A percentile compares a stretch with the other conserved stretches of the same genome.
phyloP scores from a whole-genome alignment of 2,113 vertebrate species.

The Sisor rabdophorus region DNA sequence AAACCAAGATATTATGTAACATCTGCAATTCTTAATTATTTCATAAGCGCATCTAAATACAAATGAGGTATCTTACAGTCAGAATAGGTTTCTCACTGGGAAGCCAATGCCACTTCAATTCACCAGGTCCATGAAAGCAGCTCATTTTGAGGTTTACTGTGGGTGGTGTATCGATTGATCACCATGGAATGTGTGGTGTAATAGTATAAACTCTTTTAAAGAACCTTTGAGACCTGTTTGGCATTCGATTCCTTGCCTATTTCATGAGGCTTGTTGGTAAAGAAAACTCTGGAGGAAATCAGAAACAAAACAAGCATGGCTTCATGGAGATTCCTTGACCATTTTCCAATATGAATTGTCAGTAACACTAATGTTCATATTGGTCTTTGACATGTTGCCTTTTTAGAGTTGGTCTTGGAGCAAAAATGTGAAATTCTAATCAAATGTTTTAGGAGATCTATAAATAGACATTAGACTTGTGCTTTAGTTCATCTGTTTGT shows the following conservation, averaged over 20 bases:
- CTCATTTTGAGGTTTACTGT: conserved; percentile 31
- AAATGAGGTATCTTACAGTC: conserved; percentile 40
- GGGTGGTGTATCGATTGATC: conserved; percentile 34
- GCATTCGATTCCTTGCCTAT: not conserved
- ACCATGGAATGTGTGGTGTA: not conserved
- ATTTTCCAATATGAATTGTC: not conserved
- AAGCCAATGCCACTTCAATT: conserved; percentile 42
- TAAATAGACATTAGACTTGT: not conserved
- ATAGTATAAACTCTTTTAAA: conserved; percentile 19
- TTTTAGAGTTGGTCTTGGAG: not conserved
- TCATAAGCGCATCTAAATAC: conserved; percentile 48
- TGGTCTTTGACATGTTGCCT: not conserved
- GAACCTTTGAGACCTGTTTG: conserved; percentile 14
- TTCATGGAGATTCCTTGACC: not conserved
- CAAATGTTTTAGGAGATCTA: not conserved
- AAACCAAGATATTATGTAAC: conserved; percentile 48
- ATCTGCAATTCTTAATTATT: conserved; percentile 52
- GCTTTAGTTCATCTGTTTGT: not conserved
- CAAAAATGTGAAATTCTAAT: not conserved
- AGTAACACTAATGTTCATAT: conserved; percentile 3
- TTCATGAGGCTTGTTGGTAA: conserved; percentile 9
- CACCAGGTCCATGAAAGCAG: conserved; percentile 14
- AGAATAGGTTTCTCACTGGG: conserved; percentile 24
- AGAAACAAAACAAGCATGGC: conserved; percentile 12
- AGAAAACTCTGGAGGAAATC: conserved; percentile 3